These are phyloP conservation scores for Stomatorhinus ivindoensis DNA, from an alignment of 2,113 vertebrate genomes.

Conservation along the genomic window DNA sequence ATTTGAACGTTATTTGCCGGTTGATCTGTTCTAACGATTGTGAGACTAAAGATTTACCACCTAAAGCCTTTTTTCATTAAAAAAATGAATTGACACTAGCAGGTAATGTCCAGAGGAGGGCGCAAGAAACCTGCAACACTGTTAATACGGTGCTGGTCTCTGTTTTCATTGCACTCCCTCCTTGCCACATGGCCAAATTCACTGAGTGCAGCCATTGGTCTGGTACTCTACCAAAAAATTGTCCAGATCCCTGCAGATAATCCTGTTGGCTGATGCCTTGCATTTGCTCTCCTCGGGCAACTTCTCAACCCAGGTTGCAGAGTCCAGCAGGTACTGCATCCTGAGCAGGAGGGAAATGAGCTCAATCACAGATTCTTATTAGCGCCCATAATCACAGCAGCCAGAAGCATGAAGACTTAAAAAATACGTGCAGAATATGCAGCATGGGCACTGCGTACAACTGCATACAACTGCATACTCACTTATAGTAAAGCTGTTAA, in stretches of 20 bases:
- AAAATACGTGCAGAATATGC: neutral
- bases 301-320: constrained; percentile 56
- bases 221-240: constrained; percentile 40
- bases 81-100: neutral
- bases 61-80: neutral
- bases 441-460: neutral
- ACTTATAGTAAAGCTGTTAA: neutral
- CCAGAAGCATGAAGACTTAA: neutral
- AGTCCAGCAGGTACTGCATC: constrained; percentile 59
- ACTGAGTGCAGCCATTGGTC: constrained; percentile 48
- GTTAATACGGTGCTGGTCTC: neutral
- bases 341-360: constrained; percentile 32
- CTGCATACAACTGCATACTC: neutral
- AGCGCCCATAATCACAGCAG: neutral
- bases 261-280: accelerated
- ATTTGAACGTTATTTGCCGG: neutral
- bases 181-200: constrained; percentile 1
- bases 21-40: neutral
- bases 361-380: neutral
- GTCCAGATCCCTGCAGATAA: constrained; percentile 23
- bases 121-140: neutral
- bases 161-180: neutral
- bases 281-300: constrained; percentile 29
- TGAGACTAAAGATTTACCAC: neutral
- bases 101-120: neutral